phyloP scores from a whole-genome alignment of 2,113 vertebrate genomes.

The Ascaphus truei region DNA sequence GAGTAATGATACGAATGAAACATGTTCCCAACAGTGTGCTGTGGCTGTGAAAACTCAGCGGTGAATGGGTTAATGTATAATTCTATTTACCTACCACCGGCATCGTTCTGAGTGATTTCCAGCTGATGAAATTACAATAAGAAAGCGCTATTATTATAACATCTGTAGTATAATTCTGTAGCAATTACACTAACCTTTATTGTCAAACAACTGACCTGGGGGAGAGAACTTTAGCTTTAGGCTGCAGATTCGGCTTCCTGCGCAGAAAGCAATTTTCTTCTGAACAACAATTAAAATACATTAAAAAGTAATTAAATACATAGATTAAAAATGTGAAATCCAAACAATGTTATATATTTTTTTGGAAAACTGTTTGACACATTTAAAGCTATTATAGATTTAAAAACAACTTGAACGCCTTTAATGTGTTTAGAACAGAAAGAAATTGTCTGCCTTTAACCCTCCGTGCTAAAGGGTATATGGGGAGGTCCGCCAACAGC shows the following conservation, averaged over 20 bases:
- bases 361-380: conserved; percentile 47
- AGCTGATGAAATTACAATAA: not conserved
- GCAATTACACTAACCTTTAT: not conserved
- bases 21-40: too few relatives aligned
- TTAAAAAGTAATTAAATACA: conserved; percentile 57
- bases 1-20: too few relatives aligned
- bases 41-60: too few relatives aligned
- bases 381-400: conserved; percentile 14
- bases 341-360: conserved; percentile 51
- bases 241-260: conserved; percentile 43
- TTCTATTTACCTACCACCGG: not conserved
- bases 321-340: conserved; percentile 48
- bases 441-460: too few relatives aligned
- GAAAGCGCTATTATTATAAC: not conserved
- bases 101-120: not conserved
- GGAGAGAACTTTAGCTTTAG: conserved; percentile 47
- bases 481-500: too few relatives aligned
- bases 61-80: not conserved
- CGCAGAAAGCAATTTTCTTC: conserved; percentile 51
- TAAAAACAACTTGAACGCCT: not conserved
- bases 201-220: not conserved
- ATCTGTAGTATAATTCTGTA: not conserved
- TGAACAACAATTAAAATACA: conserved; percentile 50
- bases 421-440: not conserved
- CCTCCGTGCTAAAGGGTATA: too few relatives aligned